Percentiles rank a stretch among this genome's conserved stretches.
These are phyloP conservation scores for Poliocrania exsul DNA, from an alignment of 2,797 vertebrate genomes.

Conservation along the genomic window DNA sequence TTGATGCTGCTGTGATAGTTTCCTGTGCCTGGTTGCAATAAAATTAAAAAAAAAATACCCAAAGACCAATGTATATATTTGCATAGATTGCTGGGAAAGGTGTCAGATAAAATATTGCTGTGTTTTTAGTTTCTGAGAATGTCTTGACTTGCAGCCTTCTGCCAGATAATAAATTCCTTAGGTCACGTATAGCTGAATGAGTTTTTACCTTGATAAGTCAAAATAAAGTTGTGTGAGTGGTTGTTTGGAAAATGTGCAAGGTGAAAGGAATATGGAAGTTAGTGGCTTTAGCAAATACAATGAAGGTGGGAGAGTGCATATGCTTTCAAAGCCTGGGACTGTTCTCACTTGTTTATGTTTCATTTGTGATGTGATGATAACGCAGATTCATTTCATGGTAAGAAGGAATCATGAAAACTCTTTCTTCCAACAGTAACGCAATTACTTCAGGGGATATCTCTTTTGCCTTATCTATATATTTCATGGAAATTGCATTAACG, in stretches of 20 bases:
- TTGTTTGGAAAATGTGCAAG: background rate
- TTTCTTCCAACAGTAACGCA: background rate
- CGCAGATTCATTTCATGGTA: background rate
- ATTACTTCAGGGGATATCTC: background rate
- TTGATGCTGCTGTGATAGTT: background rate
- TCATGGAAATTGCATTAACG: background rate
- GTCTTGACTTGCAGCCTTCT: background rate
- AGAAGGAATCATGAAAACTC: background rate
- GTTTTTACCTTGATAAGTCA: constrained; percentile 13
- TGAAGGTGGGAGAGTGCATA: background rate
- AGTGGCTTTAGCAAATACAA: background rate
- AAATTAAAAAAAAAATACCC: background rate
- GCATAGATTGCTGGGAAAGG: background rate
- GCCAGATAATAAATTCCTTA: constrained; percentile 28
- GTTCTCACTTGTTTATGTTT: background rate
- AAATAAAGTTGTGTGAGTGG: constrained; percentile 6
- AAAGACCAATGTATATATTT: constrained; percentile 31
- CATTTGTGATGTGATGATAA: background rate
- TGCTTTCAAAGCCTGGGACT: background rate
- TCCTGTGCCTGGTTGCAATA: background rate
- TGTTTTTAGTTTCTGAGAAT: background rate
- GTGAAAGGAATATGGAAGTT: background rate
- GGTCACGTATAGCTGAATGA: background rate
- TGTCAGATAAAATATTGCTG: constrained; percentile 28
- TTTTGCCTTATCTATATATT: background rate